phyloP scores from a whole-genome alignment of 1,140 invertebrate species.

The Leptopilina boulardi region DNA sequence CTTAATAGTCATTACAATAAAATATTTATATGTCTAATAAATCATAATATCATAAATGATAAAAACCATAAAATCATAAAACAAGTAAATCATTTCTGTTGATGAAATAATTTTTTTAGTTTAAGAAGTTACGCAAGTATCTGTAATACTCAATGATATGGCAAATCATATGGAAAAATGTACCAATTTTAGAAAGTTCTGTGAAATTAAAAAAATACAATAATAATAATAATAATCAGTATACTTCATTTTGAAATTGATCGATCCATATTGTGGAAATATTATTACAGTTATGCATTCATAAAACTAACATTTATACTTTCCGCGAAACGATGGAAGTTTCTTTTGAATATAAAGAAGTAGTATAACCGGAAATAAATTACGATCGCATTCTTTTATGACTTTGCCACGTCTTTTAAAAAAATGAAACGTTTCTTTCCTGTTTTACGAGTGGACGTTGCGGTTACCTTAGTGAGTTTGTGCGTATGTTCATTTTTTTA shows the following conservation, averaged over 20 bases:
- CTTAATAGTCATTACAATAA: no score
- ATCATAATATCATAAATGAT: no score
- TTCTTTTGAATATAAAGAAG: conserved; percentile 7
- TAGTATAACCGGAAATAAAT: conserved; percentile 13
- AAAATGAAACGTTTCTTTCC: background rate
- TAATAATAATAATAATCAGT: background rate
- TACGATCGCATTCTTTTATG: conserved; percentile 12
- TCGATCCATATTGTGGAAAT: background rate
- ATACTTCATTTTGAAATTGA: background rate
- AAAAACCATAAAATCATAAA: no score
- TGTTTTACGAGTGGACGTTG: conserved; percentile 12
- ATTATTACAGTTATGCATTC: background rate
- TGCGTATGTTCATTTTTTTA: background rate
- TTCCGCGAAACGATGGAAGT: background rate
- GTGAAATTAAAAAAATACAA: no score
- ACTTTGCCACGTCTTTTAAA: conserved; percentile 8
- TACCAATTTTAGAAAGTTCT: no score
- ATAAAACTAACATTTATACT: background rate
- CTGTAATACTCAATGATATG: no score
- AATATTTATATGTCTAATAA: no score
- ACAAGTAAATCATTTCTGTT: no score
- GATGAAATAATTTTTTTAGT: no score
- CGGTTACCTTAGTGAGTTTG: background rate
- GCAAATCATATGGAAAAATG: no score
- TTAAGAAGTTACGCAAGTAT: no score